Conservation (phyloP, 2,113 vertebrate species). For the Ophthalmolycus amberensis region DNA sequence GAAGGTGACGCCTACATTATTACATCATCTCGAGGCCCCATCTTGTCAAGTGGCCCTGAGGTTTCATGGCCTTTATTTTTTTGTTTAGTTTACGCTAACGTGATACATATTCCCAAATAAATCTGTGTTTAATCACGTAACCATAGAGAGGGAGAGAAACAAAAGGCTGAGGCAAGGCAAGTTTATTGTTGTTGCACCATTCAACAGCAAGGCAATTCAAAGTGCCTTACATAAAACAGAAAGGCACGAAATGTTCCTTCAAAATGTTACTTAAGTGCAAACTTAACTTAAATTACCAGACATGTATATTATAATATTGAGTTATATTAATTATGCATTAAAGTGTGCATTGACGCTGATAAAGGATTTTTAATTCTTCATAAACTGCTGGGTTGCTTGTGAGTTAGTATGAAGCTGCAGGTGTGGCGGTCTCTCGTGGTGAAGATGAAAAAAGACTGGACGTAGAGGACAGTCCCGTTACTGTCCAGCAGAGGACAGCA, state of each 20-base stretch:
- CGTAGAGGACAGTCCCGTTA: not conserved
- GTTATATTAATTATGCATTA: not conserved
- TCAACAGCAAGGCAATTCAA: not conserved
- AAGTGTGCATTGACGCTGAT: not conserved
- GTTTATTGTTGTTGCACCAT: not conserved
- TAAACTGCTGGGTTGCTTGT: not conserved
- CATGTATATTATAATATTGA: not conserved
- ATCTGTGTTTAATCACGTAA: not conserved
- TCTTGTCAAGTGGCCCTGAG: not conserved
- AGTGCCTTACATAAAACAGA: not conserved
- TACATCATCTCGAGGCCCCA: not conserved
- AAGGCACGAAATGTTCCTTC: not conserved
- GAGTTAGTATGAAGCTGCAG: not conserved
- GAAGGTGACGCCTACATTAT: not conserved
- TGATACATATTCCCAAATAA: not conserved
- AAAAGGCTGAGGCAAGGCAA: not conserved
- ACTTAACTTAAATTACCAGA: not conserved
- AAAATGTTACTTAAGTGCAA: not conserved
- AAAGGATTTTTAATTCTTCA: not conserved
- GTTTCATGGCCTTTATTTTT: not conserved
- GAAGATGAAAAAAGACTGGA: not conserved
- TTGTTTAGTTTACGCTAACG: not conserved
- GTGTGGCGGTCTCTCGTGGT: constrained; percentile 56
- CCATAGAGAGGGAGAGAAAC: not conserved
- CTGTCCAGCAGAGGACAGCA: constrained; percentile 71